These are phyloP conservation scores for Conistra vaccinii DNA, from an alignment of 2,888 invertebrate genomes.

Conservation along the genomic window DNA sequence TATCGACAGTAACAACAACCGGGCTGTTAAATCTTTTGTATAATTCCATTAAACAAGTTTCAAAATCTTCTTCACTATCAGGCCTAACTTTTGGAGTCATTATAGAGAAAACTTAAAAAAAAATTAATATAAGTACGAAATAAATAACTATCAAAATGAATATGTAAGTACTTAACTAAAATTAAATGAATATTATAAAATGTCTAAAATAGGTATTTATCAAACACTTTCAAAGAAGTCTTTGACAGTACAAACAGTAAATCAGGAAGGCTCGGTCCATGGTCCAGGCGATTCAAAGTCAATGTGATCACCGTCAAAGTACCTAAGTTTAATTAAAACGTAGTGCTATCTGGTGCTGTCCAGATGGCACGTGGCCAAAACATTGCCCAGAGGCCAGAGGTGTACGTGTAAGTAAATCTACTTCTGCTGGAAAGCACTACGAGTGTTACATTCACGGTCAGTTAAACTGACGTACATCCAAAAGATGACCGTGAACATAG, in stretches of 20 bases:
- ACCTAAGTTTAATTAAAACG: neutral
- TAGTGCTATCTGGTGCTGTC: neutral
- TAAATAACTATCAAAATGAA: conserved; percentile 15
- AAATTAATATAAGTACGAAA: neutral
- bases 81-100: conserved; percentile 5
- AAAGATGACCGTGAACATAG: no score
- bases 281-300: neutral
- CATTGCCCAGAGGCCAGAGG: neutral
- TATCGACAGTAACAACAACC: conserved; percentile 64
- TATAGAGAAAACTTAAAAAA: neutral
- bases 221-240: conserved; percentile 11
- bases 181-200: conserved; percentile 6
- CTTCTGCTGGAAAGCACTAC: neutral
- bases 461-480: no score
- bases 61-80: conserved; percentile 31
- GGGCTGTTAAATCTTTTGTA: conserved; percentile 58
- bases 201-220: neutral
- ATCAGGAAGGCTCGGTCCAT: conserved; percentile 22
- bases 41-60: conserved; percentile 10
- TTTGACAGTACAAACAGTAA: conserved; percentile 11
- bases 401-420: neutral
- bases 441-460: no score
- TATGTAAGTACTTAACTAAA: neutral
- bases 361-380: neutral
- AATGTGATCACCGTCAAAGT: neutral